Base-by-base conservation (phyloP, 1,140 invertebrate species). In the Lutraria rhynchaena region DNA sequence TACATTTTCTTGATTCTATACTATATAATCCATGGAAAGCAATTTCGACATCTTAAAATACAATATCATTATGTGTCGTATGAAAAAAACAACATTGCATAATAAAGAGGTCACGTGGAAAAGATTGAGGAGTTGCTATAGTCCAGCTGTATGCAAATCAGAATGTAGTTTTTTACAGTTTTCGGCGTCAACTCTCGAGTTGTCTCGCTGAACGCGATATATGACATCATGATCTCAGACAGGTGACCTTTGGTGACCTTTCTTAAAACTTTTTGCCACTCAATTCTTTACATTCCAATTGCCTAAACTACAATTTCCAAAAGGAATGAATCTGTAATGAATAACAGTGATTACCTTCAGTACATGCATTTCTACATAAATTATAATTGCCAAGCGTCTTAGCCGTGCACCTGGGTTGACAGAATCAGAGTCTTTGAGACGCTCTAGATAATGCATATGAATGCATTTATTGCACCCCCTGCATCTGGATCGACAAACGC, bases 141-240 rank as follows among this genome's bases (percentile, higher is more conserved):
- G 51, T 46, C 2, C 76, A 80, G 76, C 76, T 80, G 76, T 80
- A 80, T 80, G 63, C 55, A 80, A 80, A 80, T 80, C 67, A 44
- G 65, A 51, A 70, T 58, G 53, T 70, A 70, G 60, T 67, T 67
- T 65, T 35, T 33, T 53, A 80, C 29, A 37, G 37, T 35, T 69
- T 51, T 65, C 51, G 65, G 76, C 65, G 65, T 70, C 63, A 41
- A 55, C 65, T 80, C 76, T 70, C 63, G 24, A 70, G 49, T 31
- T 37, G 76, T 70, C 76, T 69, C 49, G 35, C 46, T 22, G 51
- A 49, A 33, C 61, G 70, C 60, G 65, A 80, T 80, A 58, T 69
- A 80, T 80, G 76, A 70, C 76, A 70, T 80, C 53, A 44, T 49
- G 41, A 58, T 55, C 49, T 80, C 37, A 69, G 49, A 55, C 76